Evolutionary conservation across 2,888 invertebrate genomes (phyloP).

Genomic region (Bellardia pandia): DNA sequence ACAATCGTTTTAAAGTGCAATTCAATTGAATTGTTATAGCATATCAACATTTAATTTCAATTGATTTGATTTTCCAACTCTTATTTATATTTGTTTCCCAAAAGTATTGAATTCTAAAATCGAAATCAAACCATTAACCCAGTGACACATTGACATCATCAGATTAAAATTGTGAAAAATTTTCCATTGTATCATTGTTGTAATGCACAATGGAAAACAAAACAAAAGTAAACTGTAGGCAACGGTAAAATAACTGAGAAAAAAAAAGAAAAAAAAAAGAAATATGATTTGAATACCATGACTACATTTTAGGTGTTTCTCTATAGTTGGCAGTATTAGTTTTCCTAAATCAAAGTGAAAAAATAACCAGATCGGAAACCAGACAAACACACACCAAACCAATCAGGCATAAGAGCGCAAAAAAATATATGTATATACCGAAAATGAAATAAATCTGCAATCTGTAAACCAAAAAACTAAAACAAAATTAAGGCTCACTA

Average conservation of each 20-base stretch:
- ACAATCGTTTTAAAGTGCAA: not conserved
- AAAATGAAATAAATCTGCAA: conserved; percentile 52
- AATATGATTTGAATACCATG: conserved; percentile 66
- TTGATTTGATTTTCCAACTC: conserved; percentile 27
- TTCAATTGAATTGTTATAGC: conserved; percentile 16
- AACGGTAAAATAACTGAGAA: conserved; percentile 21
- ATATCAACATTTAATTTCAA: conserved; percentile 34
- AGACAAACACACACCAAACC: conserved; percentile 64
- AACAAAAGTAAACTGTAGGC: not conserved
- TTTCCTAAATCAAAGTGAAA: conserved; percentile 46
- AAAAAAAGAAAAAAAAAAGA: conserved; percentile 32
- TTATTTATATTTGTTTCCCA: conserved; percentile 13
- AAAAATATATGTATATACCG: not conserved
- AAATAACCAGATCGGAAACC: conserved; percentile 71
- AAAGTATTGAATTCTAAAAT: conserved; percentile 59
- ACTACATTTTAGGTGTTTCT: conserved; percentile 29
- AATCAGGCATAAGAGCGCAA: conserved; percentile 54
- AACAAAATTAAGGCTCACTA: conserved; percentile 23
- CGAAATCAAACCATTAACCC: conserved; percentile 73
- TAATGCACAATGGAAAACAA: conserved; percentile 18
- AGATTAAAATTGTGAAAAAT: conserved; percentile 70
- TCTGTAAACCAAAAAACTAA: conserved; percentile 32
- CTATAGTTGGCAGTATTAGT: conserved; percentile 13
- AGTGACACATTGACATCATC: conserved; percentile 75
- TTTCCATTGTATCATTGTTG: conserved; percentile 24